phyloP scores from a whole-genome alignment of 2,113 vertebrate genomes.

The Puffinus mauretanicus region DNA sequence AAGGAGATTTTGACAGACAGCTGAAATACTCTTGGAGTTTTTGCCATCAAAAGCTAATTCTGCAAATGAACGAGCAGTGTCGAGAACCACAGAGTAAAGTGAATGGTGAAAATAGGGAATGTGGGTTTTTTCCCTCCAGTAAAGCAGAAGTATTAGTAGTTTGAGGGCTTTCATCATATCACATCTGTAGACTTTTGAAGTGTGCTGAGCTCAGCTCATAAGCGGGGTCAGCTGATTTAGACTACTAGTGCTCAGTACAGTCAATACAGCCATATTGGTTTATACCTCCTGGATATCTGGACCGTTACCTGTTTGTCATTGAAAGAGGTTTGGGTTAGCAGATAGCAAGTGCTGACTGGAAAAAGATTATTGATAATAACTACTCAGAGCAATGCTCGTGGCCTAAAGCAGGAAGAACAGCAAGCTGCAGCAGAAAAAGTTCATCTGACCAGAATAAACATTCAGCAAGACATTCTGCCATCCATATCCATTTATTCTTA shows the following conservation, averaged over 20 bases:
- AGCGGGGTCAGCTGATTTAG: neutral
- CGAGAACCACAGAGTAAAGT: neutral
- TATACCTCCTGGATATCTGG: neutral
- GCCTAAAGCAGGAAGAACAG: neutral
- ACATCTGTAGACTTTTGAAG: neutral
- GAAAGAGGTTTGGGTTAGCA: neutral
- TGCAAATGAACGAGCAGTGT: neutral
- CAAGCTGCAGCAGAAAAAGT: neutral
- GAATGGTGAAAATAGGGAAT: neutral
- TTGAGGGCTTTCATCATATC: neutral
- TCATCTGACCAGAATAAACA: neutral
- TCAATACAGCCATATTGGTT: neutral
- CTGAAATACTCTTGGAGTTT: neutral
- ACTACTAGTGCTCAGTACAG: neutral
- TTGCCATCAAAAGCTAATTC: neutral
- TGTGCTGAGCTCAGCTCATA: neutral
- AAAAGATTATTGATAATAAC: neutral
- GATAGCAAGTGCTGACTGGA: neutral
- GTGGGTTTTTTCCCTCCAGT: neutral
- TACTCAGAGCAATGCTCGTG: neutral
- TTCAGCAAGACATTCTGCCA: neutral
- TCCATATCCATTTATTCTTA: neutral
- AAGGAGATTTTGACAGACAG: neutral
- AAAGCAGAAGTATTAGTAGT: neutral
- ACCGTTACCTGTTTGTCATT: neutral